Conservation (phyloP, 2,113 vertebrate genomes). For the Grammomys surdaster region DNA sequence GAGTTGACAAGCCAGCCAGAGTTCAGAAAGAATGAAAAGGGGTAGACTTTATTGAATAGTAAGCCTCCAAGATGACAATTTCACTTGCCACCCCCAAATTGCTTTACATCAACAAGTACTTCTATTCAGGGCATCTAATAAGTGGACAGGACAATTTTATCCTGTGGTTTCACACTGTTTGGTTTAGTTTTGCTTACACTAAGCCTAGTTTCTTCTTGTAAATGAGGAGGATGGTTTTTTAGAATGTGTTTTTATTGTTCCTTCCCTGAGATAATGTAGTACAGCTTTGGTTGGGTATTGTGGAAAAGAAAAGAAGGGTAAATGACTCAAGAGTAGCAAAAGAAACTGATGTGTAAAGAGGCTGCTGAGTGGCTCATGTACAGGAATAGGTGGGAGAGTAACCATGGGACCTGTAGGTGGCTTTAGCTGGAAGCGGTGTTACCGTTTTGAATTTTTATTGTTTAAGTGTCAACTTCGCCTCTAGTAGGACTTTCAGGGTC, state of each 20-base stretch:
- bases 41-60: too few relatives aligned
- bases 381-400: not conserved
- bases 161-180: not conserved
- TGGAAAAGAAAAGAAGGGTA: not conserved
- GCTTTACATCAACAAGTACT: not conserved
- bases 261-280: not conserved
- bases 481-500: not conserved
- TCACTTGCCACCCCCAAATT: too few relatives aligned
- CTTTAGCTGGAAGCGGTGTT: not conserved
- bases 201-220: not conserved
- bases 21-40: too few relatives aligned
- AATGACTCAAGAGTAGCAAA: not conserved
- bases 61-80: too few relatives aligned
- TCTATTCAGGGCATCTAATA: not conserved
- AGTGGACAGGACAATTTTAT: not conserved
- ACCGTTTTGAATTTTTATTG: not conserved
- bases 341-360: not conserved
- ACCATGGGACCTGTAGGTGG: not conserved
- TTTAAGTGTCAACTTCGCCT: slow-evolving; percentile 31
- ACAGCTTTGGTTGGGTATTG: not conserved
- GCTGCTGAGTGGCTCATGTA: not conserved
- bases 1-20: too few relatives aligned
- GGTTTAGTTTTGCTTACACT: not conserved
- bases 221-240: not conserved
- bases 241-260: not conserved